Percentiles rank a stretch among this genome's conserved stretches.
These are phyloP conservation scores for Litocranius walleri DNA, from an alignment of 2,113 vertebrate genomes.

Conservation along the genomic window DNA sequence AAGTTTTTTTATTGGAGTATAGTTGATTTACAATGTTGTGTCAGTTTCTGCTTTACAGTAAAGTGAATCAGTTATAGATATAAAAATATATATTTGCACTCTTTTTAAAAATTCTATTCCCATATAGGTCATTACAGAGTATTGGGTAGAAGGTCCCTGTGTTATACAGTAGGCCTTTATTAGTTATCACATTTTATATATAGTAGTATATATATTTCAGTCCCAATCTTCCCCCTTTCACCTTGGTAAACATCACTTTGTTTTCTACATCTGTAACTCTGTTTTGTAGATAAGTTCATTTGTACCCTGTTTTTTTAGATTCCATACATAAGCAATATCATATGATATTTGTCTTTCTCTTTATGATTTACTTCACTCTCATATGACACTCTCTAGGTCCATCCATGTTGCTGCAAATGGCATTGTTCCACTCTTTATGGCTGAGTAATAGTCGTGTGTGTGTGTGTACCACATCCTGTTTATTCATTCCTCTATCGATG, in stretches of 20 bases:
- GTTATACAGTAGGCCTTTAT: neutral
- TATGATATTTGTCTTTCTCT: neutral
- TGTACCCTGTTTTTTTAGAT: neutral
- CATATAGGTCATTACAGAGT: neutral
- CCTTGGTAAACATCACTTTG: neutral
- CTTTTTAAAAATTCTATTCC: neutral
- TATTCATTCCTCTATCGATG: neutral
- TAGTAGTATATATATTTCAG: neutral
- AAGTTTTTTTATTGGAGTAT: neutral
- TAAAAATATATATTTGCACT: neutral
- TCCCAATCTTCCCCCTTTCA: neutral
- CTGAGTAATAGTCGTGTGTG: neutral
- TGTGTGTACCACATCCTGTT: neutral
- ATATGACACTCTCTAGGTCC: neutral
- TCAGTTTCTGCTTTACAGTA: neutral
- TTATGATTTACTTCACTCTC: neutral
- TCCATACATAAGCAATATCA: neutral
- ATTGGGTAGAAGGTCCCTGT: neutral
- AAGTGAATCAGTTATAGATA: neutral
- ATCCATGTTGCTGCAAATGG: neutral
- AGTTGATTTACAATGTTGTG: neutral
- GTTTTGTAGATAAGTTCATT: neutral
- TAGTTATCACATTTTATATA: neutral
- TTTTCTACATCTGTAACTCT: neutral
- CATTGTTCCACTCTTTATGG: neutral